phyloP scores from a whole-genome alignment of 2,888 invertebrate species.

The Drosophila prostipennis region DNA sequence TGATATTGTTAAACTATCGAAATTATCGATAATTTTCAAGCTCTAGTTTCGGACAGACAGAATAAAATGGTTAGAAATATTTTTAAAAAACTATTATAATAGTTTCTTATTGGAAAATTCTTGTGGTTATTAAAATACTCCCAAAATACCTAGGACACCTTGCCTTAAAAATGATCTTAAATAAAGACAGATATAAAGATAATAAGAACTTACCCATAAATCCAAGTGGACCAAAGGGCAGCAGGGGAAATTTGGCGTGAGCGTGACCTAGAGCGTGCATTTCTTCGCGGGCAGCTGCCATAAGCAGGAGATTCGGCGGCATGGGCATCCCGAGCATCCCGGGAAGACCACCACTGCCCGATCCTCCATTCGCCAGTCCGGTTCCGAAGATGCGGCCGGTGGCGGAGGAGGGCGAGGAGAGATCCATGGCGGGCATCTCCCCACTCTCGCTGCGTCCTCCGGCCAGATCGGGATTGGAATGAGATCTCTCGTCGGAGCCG shows the following conservation, averaged over 20 bases:
- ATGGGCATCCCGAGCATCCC: constrained; percentile 75
- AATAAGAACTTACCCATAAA: constrained; percentile 86
- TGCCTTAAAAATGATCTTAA: too few species aligned
- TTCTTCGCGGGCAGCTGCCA: constrained; percentile 83
- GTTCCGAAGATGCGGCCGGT: constrained; percentile 57
- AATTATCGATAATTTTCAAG: too few species aligned
- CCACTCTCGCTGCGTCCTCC: constrained; percentile 56
- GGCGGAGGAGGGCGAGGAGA: constrained; percentile 85
- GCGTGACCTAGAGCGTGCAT: constrained; percentile 78
- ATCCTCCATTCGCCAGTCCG: constrained; percentile 27
- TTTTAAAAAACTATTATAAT: too few species aligned
- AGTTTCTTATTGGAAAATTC: too few species aligned
- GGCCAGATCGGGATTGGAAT: constrained; percentile 56
- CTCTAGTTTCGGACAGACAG: too few species aligned
- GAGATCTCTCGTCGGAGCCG: constrained; percentile 68
- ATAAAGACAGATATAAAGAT: background rate
- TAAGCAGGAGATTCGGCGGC: constrained; percentile 81
- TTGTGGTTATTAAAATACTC: too few species aligned
- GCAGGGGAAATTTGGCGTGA: constrained; percentile 87
- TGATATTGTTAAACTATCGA: too few species aligned
- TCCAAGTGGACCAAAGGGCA: constrained; percentile 93
- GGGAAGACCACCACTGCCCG: constrained; percentile 44
- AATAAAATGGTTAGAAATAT: too few species aligned
- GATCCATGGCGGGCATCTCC: constrained; percentile 84
- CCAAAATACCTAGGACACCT: too few species aligned